Evolutionary conservation across 2,888 invertebrate genomes (phyloP).

Genomic region (Diarsia rubi): DNA sequence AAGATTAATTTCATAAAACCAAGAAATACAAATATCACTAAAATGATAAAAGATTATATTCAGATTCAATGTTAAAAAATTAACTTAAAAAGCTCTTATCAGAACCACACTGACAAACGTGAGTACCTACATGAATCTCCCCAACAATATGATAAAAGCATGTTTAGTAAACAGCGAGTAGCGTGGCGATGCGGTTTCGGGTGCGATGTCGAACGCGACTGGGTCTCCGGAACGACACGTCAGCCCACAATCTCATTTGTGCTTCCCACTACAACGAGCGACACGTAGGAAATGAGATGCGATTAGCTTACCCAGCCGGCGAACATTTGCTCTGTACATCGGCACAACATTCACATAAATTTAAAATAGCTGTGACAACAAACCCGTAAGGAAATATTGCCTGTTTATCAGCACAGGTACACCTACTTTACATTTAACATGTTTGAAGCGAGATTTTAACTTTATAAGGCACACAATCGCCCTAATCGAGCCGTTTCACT

Average conservation of each 20-base stretch:
- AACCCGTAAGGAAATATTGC: slow-evolving; percentile 61
- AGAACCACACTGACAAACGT: slow-evolving; percentile 9
- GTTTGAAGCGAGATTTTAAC: slow-evolving; percentile 59
- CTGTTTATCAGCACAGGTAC: slow-evolving; percentile 65
- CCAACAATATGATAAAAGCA: slow-evolving; percentile 48
- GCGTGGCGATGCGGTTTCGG: slow-evolving; percentile 70
- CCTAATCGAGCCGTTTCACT: slow-evolving; percentile 62
- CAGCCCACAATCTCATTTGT: slow-evolving; percentile 85
- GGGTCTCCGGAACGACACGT: slow-evolving; percentile 81
- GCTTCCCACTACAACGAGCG: slow-evolving; percentile 82
- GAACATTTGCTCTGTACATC: slow-evolving; percentile 70
- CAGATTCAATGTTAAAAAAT: not conserved
- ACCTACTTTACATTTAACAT: slow-evolving; percentile 57
- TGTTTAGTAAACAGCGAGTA: slow-evolving; percentile 66
- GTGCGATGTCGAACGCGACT: slow-evolving; percentile 75
- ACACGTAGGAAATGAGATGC: slow-evolving; percentile 86
- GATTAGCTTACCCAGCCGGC: slow-evolving; percentile 81
- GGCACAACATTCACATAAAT: slow-evolving; percentile 66
- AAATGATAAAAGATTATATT: not conserved
- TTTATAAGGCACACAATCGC: slow-evolving; percentile 63
- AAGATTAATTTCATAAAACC: not conserved
- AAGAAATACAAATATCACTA: not conserved
- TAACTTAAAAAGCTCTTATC: not conserved
- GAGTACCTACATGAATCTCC: slow-evolving; percentile 17
- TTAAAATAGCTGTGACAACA: slow-evolving; percentile 65